phyloP scores from a whole-genome alignment of 2,113 vertebrate genomes.

The Chunga burmeisteri region DNA sequence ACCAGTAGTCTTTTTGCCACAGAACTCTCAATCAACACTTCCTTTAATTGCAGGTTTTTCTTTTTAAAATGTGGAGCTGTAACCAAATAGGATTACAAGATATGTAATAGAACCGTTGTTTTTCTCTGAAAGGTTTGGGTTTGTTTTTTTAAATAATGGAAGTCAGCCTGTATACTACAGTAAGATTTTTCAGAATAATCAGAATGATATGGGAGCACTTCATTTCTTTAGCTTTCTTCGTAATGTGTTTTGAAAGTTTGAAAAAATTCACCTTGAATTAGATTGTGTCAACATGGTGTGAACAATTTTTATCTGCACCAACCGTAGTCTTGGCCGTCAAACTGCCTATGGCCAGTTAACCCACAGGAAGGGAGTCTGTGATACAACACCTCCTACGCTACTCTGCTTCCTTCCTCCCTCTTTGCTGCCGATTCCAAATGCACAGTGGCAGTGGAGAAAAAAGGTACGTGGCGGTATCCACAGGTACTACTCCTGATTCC shows the following conservation, averaged over 20 bases:
- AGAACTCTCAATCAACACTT: neutral
- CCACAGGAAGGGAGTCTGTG: neutral
- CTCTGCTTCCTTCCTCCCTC: slow-evolving; percentile 28
- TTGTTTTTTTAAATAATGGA: neutral
- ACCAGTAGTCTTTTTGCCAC: neutral
- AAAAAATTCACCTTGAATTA: neutral
- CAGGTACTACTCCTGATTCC: neutral
- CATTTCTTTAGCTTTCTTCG: neutral
- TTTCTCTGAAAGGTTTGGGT: neutral
- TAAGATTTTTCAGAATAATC: neutral
- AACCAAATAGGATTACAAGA: neutral
- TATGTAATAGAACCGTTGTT: neutral
- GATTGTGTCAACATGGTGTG: neutral
- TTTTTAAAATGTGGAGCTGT: neutral
- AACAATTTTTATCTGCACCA: neutral
- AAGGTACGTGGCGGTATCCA: neutral
- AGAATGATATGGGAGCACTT: neutral
- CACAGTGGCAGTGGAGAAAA: neutral
- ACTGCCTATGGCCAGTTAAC: neutral
- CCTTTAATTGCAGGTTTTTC: neutral
- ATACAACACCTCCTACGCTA: neutral
- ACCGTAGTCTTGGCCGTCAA: neutral
- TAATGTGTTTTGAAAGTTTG: accelerated
- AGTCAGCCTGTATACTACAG: neutral
- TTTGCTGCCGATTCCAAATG: neutral